Conservation (phyloP, 2,888 invertebrate genomes). For the Hesperia comma region DNA sequence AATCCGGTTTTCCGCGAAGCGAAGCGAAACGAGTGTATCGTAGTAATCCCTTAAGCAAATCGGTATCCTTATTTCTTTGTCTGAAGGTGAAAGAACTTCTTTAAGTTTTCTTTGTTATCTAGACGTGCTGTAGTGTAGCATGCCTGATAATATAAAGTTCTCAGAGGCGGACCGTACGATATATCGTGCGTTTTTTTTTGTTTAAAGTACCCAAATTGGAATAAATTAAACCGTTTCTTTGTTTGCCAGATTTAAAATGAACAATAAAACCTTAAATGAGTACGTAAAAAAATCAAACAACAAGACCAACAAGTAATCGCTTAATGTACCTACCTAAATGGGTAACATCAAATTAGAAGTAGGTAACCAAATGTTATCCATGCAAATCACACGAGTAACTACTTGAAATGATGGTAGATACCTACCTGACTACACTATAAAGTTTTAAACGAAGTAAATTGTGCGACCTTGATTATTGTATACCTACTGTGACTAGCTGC, state of each 20-base stretch:
- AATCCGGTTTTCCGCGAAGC: conserved; percentile 26
- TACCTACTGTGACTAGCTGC: too few species aligned
- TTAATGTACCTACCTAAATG: conserved; percentile 19
- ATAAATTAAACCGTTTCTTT: too few species aligned
- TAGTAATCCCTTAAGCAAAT: conserved; percentile 23
- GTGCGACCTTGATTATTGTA: too few species aligned
- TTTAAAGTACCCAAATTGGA: too few species aligned
- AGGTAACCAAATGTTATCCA: conserved; percentile 23
- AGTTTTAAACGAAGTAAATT: too few species aligned
- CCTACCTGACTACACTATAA: not conserved
- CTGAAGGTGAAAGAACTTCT: not conserved
- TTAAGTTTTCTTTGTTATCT: not conserved
- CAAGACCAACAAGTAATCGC: conserved; percentile 15
- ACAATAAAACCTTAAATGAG: too few species aligned
- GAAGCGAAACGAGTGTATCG: conserved; percentile 21
- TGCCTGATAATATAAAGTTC: too few species aligned
- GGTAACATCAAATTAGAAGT: conserved; percentile 1
- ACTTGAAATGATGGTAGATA: not conserved
- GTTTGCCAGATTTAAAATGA: too few species aligned
- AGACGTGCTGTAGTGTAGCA: too few species aligned
- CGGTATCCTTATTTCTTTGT: conserved; percentile 5
- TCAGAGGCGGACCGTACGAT: too few species aligned
- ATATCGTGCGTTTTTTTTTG: too few species aligned
- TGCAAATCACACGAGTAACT: conserved; percentile 15
- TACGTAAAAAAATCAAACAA: not conserved